Evolutionary conservation across 2,113 vertebrate species (phyloP).

Genomic region (Ceratotherium simum): DNA sequence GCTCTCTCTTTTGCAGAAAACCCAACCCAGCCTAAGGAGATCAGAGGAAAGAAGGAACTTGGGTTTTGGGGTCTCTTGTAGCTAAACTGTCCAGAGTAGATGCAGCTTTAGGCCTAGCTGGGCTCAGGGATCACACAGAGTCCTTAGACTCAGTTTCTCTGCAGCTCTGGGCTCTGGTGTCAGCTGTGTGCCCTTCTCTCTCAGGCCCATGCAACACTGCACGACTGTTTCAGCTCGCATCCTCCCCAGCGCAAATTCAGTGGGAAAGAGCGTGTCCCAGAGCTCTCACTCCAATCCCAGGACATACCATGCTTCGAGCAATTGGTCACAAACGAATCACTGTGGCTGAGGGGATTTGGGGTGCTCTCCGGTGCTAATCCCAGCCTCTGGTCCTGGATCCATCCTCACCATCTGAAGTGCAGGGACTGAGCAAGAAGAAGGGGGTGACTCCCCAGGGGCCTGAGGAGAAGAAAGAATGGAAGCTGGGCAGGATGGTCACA

Average conservation of each 20-base stretch:
- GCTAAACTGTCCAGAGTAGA: background rate
- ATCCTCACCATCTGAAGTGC: background rate
- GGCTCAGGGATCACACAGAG: background rate
- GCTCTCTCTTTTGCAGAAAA: background rate
- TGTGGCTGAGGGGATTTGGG: accelerated
- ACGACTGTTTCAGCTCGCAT: accelerated
- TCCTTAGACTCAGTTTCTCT: background rate
- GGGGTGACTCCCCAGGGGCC: accelerated
- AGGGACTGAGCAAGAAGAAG: background rate
- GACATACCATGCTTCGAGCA: background rate
- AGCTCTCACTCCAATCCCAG: background rate
- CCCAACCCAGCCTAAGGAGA: background rate
- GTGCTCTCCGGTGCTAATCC: background rate
- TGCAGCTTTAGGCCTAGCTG: background rate
- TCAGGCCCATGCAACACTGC: accelerated
- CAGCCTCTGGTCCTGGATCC: background rate
- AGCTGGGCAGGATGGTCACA: background rate
- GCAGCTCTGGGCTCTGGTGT: background rate
- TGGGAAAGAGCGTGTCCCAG: background rate
- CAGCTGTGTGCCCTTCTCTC: accelerated
- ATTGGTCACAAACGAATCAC: background rate
- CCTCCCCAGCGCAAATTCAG: background rate
- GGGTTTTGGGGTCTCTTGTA: background rate
- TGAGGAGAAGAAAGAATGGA: background rate
- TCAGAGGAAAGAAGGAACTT: no score